These are phyloP conservation scores for Sarcophilus harrisii DNA, from an alignment of 2,797 vertebrate species.

Conservation along the genomic window DNA sequence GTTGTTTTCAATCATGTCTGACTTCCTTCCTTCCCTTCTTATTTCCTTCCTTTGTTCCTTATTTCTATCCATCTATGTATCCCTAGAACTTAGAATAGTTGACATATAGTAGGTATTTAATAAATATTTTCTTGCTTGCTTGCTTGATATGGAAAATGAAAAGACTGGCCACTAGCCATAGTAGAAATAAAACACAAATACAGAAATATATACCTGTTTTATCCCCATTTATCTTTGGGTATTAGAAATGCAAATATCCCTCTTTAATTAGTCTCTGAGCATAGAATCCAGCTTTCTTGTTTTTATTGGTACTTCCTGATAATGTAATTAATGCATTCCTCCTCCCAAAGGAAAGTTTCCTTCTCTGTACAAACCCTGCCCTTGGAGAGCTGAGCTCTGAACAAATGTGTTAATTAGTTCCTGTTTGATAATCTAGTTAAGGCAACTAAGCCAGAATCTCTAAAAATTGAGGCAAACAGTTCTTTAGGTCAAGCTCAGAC, in stretches of 20 bases:
- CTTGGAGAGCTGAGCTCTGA: slow-evolving; percentile 74
- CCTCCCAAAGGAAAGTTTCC: slow-evolving; percentile 74
- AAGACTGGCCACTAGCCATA: background rate
- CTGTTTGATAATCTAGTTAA: slow-evolving; percentile 79
- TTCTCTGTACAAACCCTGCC: slow-evolving; percentile 67
- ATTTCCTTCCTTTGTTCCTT: background rate
- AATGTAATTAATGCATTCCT: slow-evolving; percentile 79
- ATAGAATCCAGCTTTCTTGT: slow-evolving; percentile 69
- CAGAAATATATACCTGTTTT: background rate
- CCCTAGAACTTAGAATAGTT: background rate
- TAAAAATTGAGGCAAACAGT: slow-evolving; percentile 35
- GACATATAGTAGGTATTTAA: background rate
- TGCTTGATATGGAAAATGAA: background rate
- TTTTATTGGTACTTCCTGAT: slow-evolving; percentile 78
- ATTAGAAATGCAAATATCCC: background rate
- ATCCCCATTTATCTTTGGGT: background rate
- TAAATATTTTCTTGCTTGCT: background rate
- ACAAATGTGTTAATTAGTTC: slow-evolving; percentile 84
- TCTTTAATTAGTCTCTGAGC: slow-evolving; percentile 77
- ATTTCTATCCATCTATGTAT: background rate
- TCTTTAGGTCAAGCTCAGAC: background rate
- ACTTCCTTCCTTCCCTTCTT: background rate
- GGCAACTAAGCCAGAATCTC: slow-evolving; percentile 74
- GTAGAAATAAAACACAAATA: background rate
- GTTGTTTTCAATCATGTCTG: background rate